Evolutionary conservation across 2,888 invertebrate genomes (phyloP).

Genomic region (Sinotaia quadrata): DNA sequence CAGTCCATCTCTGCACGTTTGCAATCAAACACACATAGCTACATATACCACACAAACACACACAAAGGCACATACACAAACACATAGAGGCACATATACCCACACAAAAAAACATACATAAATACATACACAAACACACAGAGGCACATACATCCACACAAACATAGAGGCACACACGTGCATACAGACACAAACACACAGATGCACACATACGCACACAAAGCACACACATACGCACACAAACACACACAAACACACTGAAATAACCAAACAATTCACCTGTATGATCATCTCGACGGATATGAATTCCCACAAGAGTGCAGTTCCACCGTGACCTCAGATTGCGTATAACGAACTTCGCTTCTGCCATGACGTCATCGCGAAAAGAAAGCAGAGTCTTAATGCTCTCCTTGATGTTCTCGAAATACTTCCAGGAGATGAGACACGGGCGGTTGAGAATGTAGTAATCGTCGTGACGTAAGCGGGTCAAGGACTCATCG

Average conservation of each 20-base stretch:
- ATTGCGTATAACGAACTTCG: background rate
- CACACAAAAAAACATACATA: background rate
- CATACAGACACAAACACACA: background rate
- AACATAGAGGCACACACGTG: conserved; percentile 4
- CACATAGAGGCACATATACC: background rate
- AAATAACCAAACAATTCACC: background rate
- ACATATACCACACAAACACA: background rate
- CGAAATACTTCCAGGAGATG: conserved; percentile 22
- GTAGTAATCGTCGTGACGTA: conserved; percentile 7
- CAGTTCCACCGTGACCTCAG: background rate
- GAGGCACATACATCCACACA: background rate
- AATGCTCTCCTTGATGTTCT: conserved; percentile 3
- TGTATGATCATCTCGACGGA: conserved; percentile 15
- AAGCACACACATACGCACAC: conserved; percentile 12
- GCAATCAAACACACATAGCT: background rate
- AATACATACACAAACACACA: conserved; percentile 9
- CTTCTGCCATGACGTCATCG: background rate
- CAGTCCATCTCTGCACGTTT: background rate
- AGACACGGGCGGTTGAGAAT: background rate
- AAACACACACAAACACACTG: background rate
- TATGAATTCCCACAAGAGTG: conserved; percentile 19
- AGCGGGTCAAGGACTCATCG: background rate
- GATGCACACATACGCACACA: background rate
- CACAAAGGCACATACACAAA: background rate
- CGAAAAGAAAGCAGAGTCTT: background rate